Percentiles rank a stretch among this genome's conserved stretches.
These are phyloP conservation scores for Glossosoma conforme DNA, from an alignment of 1,140 invertebrate species.

Conservation along the genomic window DNA sequence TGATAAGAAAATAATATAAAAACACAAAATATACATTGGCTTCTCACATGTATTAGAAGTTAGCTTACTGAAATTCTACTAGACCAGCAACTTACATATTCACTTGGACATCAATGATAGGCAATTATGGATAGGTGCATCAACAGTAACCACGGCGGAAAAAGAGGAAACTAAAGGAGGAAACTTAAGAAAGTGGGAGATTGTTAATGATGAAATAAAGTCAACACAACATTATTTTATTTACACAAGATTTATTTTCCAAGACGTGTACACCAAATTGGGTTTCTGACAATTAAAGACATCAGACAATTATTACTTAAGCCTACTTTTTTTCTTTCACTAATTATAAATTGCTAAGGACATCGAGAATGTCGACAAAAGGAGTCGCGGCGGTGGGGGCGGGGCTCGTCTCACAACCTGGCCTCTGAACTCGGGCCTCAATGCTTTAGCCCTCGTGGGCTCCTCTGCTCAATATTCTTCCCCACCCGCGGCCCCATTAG, in stretches of 20 bases:
- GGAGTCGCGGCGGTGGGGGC: not conserved
- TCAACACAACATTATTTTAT: too few species aligned
- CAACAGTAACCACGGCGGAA: too few species aligned
- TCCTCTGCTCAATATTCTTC: not conserved
- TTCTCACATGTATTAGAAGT: too few species aligned
- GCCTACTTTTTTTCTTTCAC: conserved; percentile 25
- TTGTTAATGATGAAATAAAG: conserved; percentile 19
- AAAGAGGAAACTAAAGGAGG: too few species aligned
- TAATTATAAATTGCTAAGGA: conserved; percentile 29
- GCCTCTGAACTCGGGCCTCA: too few species aligned
- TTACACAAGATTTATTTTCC: conserved; percentile 33
- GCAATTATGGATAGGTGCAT: too few species aligned
- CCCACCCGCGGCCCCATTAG: not conserved
- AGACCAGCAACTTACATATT: too few species aligned
- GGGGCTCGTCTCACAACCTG: too few species aligned
- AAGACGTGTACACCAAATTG: conserved; percentile 32
- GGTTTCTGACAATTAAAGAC: conserved; percentile 24
- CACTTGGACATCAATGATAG: too few species aligned
- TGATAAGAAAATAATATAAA: too few species aligned
- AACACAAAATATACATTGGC: too few species aligned
- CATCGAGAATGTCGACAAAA: conserved; percentile 22
- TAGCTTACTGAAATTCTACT: too few species aligned
- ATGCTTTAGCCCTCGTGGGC: conserved; percentile 1
- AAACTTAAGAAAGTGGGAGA: conserved; percentile 16
- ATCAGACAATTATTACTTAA: conserved; percentile 29